A percentile compares a stretch with the other conserved stretches of the same genome.
Conservation (phyloP, 2,888 invertebrate species). For the Tenodera sinensis region DNA sequence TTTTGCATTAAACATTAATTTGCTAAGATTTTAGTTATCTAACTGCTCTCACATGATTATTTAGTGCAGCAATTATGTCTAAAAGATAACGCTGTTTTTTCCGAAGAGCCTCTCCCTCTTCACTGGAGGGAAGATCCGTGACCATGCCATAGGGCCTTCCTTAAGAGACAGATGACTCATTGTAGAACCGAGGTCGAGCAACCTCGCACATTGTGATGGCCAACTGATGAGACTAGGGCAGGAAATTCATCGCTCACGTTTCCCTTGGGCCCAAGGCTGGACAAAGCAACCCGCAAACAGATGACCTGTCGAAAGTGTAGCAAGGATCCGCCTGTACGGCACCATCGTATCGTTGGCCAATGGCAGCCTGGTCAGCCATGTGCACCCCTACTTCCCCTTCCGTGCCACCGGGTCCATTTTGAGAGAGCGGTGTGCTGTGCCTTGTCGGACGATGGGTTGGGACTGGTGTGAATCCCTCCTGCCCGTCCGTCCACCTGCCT, state of each 20-base stretch:
- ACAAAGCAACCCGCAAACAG: conserved; percentile 13
- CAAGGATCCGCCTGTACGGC: conserved; percentile 23
- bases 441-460: conserved; percentile 29
- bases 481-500: conserved; percentile 31
- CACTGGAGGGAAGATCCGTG: conserved; percentile 43
- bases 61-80: conserved; percentile 21
- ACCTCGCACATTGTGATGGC: conserved; percentile 28
- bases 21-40: background rate
- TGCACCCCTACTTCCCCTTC: conserved; percentile 20
- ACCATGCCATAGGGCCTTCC: conserved; percentile 42
- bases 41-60: conserved; percentile 20
- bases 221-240: conserved; percentile 31
- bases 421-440: conserved; percentile 19
- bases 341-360: conserved; percentile 21
- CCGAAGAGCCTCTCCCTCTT: conserved; percentile 49
- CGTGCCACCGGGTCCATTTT: conserved; percentile 18
- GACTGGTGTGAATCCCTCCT: conserved; percentile 37
- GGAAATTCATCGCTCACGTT: conserved; percentile 24
- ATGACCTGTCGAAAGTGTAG: conserved; percentile 18
- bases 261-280: conserved; percentile 26
- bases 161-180: conserved; percentile 36
- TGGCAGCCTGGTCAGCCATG: conserved; percentile 24
- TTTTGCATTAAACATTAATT: background rate
- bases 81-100: conserved; percentile 42
- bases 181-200: conserved; percentile 28